Evolutionary conservation across 2,888 invertebrate genomes (phyloP), one percentile per base, ranked within the genome.

Genomic region (Himalopsyche japonica): DNA sequence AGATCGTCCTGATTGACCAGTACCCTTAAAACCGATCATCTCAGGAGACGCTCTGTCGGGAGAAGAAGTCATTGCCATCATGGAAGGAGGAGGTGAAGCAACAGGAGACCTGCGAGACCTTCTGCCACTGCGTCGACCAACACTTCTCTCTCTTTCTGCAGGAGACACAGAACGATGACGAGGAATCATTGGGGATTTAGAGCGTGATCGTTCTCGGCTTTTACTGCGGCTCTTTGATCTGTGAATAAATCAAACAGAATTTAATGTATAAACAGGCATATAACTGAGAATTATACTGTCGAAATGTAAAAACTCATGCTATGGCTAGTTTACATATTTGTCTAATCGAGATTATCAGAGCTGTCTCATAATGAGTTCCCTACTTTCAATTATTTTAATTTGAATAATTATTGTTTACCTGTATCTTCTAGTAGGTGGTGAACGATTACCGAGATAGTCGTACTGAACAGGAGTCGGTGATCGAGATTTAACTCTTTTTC

Each of bases 391-490:
- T n/a, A n/a, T n/a, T n/a, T n/a, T n/a, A n/a, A n/a, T n/a, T 79
- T 18, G 0, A 37, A 37, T 43, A 37, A 79, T 20, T 32, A 18
- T 8, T 43, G n/a, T 20, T 57, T 27, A 92, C 92, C 94, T 94
- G 89, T 97, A 97, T 89, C 96, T 93, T 89, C 96, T 93, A 88
- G 95, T 95, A 64, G 95, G 95, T 76, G 95, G 95, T 80, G 95
- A 94, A 83, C 94, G 95, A 89, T 94, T 95, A 89, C 95, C 95
- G 84, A 95, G 95, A 78, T 94, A 91, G 86, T 95, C 94, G 89
- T 95, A 94, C n/a, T 95, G 91, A 88, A 97, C 95, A 0, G 97
- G 97, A 86, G 95, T 95, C 0, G 97, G 96, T 2, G 96, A 96
- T 87, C 94, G 94, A 0, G 97, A 97, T 89, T 93, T 94, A 86